These are phyloP conservation scores for Hippocampus kuda DNA, from an alignment of 2,797 vertebrate species.

Conservation along the genomic window DNA sequence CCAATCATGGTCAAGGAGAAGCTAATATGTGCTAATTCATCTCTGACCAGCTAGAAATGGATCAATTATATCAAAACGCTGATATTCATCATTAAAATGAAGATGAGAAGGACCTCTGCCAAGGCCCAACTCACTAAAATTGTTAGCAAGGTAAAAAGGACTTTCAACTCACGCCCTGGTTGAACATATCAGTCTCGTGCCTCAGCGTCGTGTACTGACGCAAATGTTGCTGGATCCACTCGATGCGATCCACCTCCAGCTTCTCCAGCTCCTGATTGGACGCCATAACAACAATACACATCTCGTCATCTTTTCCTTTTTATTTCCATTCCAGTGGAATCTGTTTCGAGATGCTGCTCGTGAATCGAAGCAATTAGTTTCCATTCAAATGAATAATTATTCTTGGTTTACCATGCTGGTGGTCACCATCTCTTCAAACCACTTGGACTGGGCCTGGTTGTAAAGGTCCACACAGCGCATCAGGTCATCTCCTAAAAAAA, in stretches of 20 bases:
- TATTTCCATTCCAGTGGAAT: background rate
- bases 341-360: no score
- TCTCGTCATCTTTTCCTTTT: background rate
- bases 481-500: constrained; percentile 81
- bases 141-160: no score
- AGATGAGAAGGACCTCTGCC: background rate
- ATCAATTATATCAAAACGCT: no score
- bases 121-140: background rate
- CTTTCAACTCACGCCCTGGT: constrained; percentile 85
- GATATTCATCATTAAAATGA: background rate
- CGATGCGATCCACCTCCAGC: constrained; percentile 90
- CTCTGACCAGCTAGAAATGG: background rate
- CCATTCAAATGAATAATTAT: background rate
- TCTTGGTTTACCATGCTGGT: constrained; percentile 79
- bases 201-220: constrained; percentile 92
- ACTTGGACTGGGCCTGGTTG: constrained; percentile 95
- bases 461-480: constrained; percentile 97
- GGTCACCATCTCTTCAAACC: constrained; percentile 99
- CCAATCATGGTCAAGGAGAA: background rate
- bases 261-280: constrained; percentile 83
- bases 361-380: background rate
- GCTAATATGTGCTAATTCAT: background rate
- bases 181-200: constrained; percentile 98
- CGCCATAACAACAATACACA: background rate
- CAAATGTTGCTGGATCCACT: constrained; percentile 92